Evolutionary conservation across 2,888 invertebrate species (phyloP).

Genomic region (Macaria liturata): DNA sequence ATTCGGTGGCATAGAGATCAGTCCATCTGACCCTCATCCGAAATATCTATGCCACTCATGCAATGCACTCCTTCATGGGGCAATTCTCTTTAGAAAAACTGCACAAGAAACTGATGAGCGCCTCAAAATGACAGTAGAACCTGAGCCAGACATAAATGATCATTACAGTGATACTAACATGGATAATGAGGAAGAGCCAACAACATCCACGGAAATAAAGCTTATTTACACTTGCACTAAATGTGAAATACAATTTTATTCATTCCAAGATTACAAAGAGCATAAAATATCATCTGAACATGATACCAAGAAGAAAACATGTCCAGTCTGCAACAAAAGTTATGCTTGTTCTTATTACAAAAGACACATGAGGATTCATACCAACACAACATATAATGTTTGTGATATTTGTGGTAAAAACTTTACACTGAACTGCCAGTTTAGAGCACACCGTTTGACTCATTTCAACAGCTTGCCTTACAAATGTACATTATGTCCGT

Average conservation of each 20-base stretch:
- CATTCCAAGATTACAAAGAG: constrained; percentile 55
- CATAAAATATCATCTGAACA: constrained; percentile 63
- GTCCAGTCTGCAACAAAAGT: constrained; percentile 62
- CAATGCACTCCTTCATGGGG: constrained; percentile 57
- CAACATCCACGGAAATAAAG: constrained; percentile 12
- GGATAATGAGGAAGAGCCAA: constrained; percentile 8
- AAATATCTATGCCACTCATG: constrained; percentile 65
- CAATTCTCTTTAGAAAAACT: constrained; percentile 65
- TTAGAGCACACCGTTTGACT: constrained; percentile 62
- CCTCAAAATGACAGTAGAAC: constrained; percentile 39
- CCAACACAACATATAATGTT: constrained; percentile 48
- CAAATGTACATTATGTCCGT: constrained; percentile 68
- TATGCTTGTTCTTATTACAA: constrained; percentile 60
- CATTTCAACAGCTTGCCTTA: constrained; percentile 67
- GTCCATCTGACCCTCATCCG: constrained; percentile 55
- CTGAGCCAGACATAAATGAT: constrained; percentile 28
- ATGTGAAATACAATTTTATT: constrained; percentile 59
- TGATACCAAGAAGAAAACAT: constrained; percentile 56
- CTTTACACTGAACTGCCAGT: constrained; percentile 56
- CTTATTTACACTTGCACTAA: constrained; percentile 44
- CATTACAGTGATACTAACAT: constrained; percentile 29
- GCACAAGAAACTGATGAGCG: constrained; percentile 59
- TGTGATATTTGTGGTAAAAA: constrained; percentile 75
- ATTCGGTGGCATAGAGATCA: constrained; percentile 58
- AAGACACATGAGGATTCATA: constrained; percentile 59